A percentile compares a stretch with the other conserved stretches of the same genome.
Evolutionary conservation across 2,888 invertebrate genomes (phyloP).

Genomic region (Lithophane socia): DNA sequence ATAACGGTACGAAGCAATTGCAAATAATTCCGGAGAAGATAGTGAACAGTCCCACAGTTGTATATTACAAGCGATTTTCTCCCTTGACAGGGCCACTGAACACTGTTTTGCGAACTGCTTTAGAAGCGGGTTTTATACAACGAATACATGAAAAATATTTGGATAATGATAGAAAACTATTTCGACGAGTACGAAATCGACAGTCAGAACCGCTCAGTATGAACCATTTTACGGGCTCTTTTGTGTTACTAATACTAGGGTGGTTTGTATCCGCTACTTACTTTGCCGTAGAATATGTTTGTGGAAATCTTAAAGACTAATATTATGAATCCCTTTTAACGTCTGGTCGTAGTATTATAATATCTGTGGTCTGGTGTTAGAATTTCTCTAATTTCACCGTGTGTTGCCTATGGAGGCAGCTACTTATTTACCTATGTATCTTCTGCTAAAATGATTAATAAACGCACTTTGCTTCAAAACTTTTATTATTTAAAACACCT

Average conservation of each 20-base stretch:
- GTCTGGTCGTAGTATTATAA: not conserved
- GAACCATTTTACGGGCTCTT: conserved; percentile 71
- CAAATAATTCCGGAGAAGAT: conserved; percentile 80
- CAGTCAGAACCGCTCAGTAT: conserved; percentile 64
- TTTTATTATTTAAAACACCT: conserved; percentile 20
- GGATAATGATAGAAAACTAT: conserved; percentile 59
- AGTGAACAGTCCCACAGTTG: conserved; percentile 77
- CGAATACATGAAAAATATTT: conserved; percentile 67
- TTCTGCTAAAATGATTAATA: conserved; percentile 18
- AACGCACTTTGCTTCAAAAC: conserved; percentile 19
- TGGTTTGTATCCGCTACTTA: conserved; percentile 73
- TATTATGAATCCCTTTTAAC: not conserved
- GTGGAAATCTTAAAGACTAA: conserved; percentile 62
- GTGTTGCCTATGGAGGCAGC: not conserved
- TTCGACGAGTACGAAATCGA: conserved; percentile 38
- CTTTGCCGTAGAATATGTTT: conserved; percentile 74
- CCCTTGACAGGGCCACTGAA: conserved; percentile 70
- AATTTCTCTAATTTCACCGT: not conserved
- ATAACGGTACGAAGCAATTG: conserved; percentile 70
- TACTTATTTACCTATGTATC: not conserved
- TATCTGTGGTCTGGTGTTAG: not conserved
- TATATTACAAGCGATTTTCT: conserved; percentile 77
- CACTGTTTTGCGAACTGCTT: conserved; percentile 67
- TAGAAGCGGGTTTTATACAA: conserved; percentile 76
- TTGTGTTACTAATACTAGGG: conserved; percentile 70